Base-by-base conservation (phyloP, 2,797 vertebrate genomes). In the Alcedo atthis region DNA sequence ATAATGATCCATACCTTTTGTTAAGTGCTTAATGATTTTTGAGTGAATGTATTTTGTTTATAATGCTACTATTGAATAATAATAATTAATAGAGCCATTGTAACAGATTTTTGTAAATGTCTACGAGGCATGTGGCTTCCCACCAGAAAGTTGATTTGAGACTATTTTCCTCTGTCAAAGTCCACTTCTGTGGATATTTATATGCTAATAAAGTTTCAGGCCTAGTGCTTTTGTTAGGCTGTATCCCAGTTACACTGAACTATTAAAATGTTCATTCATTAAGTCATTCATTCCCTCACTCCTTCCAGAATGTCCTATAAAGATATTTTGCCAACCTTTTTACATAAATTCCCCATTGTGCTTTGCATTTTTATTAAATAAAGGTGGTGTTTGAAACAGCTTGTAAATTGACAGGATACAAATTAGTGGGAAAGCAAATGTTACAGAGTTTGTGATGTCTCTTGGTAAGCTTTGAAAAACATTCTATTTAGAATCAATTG, bases 361-460 rank as follows among this genome's bases (percentile, higher is more conserved):
- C 81, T 94, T 92, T 83, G 79, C 93, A 93, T 94, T 95, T 95
- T 96, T 94, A 93, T 94, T 95, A 79, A 92, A 94, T 85, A 94
- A 91, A 78, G 69, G 66, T 93, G 86, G 81, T 93, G 63, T 93
- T 94, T 78, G 81, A 91, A 95, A 94, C 83, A 93, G 76, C 79
- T 90, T 83, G 79, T 87, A 92, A 95, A 96, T 90, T 92, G 93
- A 76, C 90, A 94, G 73, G 89, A 79, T 93, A 94, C 86, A 85
- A 95, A 94, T 96, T 93, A 94, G 88, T 53, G 33, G 69, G 76
- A 90, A 94, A 87, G 40, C 42, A 87, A 85, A 85, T 6, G 46
- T 87, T 94, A 61, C 92, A 67, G 76, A 95, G 66, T 71, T 30
- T 4, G 66, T 87, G 84, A 83, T 95, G 84, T 81, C 69, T 94